Evolutionary conservation across 2,797 vertebrate genomes (phyloP), one percentile per base, ranked within the genome.

Genomic region (Melopsittacus undulatus): DNA sequence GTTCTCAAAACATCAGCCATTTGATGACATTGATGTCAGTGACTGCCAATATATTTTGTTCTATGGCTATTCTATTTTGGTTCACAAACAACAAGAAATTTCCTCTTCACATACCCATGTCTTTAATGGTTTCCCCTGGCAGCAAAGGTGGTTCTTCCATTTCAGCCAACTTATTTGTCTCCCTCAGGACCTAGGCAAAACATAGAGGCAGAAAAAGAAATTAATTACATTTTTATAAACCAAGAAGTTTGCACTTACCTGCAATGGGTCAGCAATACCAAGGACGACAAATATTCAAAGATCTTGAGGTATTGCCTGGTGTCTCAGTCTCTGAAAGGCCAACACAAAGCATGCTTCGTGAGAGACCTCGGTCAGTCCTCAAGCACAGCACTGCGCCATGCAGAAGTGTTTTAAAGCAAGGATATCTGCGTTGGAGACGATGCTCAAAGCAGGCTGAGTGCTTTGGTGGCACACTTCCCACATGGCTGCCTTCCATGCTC

Each of bases 101-200:
- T 79, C 40, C 43, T 34, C 30, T 77, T 89, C 79, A 96, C 98
- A 2, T 96, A 98, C 98, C 98, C 98, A 98, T 98, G 75, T 99
- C 99, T 96, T 99, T 99, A 87, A 99, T 98, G 12, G 97, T 98
- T 98, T 99, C 99, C 95, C 98, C 98, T 34, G 98, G 99, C 79
- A 99, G 97, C 94, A 99, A 97, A 84, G 99, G 98, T 51, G 98
- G 98, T 73, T 99, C 99, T 94, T 99, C 99, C 98, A 98, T 98
- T 97, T 98, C 98, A 86, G 98, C 97, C 92, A 98, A 96, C 95
- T 99, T 99, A 96, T 98, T 98, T 72, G 98, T 97, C 75, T 99
- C 98, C 92, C 98, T 98, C 56, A 98, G 97, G 48, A 98, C 97
- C 98, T 99, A 88, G 29, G 85, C n/a, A 91, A 90, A 92, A 94